Base-by-base conservation (phyloP, 64 coral and sea anemone genomes). In the Montipora capricornis region DNA sequence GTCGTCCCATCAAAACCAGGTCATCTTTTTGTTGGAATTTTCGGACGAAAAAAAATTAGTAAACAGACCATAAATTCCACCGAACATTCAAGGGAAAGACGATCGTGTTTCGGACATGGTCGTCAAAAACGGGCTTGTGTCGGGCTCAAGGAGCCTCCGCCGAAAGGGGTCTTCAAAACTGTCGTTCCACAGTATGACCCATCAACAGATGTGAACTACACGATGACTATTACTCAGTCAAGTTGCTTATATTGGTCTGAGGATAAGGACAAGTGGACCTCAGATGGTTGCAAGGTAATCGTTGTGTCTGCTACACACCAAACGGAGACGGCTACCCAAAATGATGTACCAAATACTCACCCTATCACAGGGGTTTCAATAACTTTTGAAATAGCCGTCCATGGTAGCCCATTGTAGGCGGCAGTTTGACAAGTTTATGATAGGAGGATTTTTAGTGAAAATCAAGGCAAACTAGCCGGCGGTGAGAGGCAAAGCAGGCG, bases 161-260 rank as follows among this genome's bases (percentile, higher is more conserved):
- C 82, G 8, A 86, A 86, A 86, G 82, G 82, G 46, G 29, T 77
- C 47, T 44, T 26, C 12, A 66, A 59, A 58, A 44, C 73, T 20
- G 58, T 14, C 13, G 13, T 78, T 88, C 91, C 84, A 0, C 13
- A 68, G 20, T 68, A 93, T 62, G 91, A 88, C 8, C 20, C 60
- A 37, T 78, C 73, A 4, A 47, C 76, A 74, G 84, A 84, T 57
- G 75, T 86, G 5, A 88, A 86, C 59, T 93, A 93, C 74, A 78
- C 74, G 4, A 50, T 93, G 3, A 55, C 20, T 45, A 88, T 93
- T 20, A 87, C 62, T 3, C 82, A 68, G 17, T 88, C 91, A 12
- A 80, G 75, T 52, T 93, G 91, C 69, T 88, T 93, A 58, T 88
- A 87, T 77, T 93, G 83, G 83, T 78, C 82, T 53, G 91, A 93